Conservation (phyloP, 1,140 invertebrate genomes). For the Scaptomyza hsui region DNA sequence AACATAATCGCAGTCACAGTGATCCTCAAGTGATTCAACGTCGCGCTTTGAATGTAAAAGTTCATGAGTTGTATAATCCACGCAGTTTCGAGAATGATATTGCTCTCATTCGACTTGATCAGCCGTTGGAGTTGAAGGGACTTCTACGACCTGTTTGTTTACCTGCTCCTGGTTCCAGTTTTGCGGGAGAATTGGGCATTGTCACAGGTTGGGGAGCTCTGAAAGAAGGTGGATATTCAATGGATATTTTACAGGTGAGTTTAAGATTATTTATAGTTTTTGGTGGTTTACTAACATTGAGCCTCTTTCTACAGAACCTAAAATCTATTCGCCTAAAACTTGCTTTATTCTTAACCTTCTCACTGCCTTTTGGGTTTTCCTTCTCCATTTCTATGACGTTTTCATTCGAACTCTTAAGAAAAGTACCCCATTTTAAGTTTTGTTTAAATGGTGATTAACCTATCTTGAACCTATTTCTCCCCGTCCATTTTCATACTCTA, state of each 20-base stretch:
- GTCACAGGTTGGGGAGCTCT: slow-evolving; percentile 90
- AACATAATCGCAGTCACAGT: slow-evolving; percentile 86
- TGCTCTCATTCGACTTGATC: slow-evolving; percentile 89
- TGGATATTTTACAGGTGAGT: slow-evolving; percentile 82
- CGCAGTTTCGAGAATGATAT: slow-evolving; percentile 92
- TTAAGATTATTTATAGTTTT: neutral
- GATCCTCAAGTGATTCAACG: slow-evolving; percentile 45
- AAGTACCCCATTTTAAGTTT: slow-evolving; percentile 3
- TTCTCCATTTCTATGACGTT: slow-evolving; percentile 16
- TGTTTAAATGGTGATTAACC: neutral
- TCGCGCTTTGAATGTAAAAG: slow-evolving; percentile 60
- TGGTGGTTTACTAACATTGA: neutral
- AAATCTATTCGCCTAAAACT: slow-evolving; percentile 8
- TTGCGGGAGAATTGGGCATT: slow-evolving; percentile 84
- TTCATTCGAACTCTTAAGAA: neutral
- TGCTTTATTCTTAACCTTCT: slow-evolving; percentile 11
- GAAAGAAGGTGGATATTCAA: slow-evolving; percentile 86
- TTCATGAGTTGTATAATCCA: slow-evolving; percentile 89
- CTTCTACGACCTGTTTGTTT: slow-evolving; percentile 89
- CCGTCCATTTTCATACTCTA: neutral
- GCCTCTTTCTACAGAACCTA: slow-evolving; percentile 8
- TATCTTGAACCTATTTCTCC: neutral
- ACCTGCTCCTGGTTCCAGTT: slow-evolving; percentile 87
- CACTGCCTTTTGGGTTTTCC: slow-evolving; percentile 16
- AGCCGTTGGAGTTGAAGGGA: slow-evolving; percentile 86